Conservation (phyloP, 2,113 vertebrate genomes). For the Thunnus maccoyii region DNA sequence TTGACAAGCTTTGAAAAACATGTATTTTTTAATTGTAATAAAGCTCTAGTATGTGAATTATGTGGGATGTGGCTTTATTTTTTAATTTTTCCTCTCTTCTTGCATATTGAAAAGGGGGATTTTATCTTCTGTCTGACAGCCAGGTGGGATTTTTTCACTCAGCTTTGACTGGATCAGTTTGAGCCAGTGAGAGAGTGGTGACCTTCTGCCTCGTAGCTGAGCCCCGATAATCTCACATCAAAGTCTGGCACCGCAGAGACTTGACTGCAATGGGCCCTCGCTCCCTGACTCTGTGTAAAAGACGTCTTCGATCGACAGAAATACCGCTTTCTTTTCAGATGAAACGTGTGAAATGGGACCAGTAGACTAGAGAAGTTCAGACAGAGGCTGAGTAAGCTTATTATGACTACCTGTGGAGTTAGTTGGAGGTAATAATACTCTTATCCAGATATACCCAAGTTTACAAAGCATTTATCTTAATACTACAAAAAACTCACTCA, state of each 20-base stretch:
- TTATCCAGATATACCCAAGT: too few species aligned
- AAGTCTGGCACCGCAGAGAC: conserved; percentile 60
- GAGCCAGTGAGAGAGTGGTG: conserved; percentile 65
- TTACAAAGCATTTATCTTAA: not conserved
- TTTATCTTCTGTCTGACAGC: not conserved
- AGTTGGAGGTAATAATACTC: too few species aligned
- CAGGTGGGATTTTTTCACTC: not conserved
- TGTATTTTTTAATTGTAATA: too few species aligned
- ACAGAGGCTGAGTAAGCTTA: not conserved
- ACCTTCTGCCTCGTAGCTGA: conserved; percentile 67
- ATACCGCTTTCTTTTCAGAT: conserved; percentile 39
- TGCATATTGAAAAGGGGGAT: too few species aligned
- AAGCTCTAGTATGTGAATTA: too few species aligned
- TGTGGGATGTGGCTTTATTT: too few species aligned
- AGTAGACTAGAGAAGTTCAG: not conserved
- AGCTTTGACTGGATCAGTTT: conserved; percentile 43
- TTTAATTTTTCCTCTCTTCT: too few species aligned
- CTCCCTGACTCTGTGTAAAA: conserved; percentile 34
- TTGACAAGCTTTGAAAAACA: too few species aligned
- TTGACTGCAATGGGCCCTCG: conserved; percentile 44
- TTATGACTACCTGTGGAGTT: too few species aligned
- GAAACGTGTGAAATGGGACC: conserved; percentile 20
- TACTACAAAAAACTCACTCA: not conserved
- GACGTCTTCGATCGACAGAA: conserved; percentile 38
- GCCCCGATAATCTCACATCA: conserved; percentile 79